Evolutionary conservation across 1,140 invertebrate genomes (phyloP), one percentile per base, ranked within the genome.

Genomic region (Bombus balteatus): DNA sequence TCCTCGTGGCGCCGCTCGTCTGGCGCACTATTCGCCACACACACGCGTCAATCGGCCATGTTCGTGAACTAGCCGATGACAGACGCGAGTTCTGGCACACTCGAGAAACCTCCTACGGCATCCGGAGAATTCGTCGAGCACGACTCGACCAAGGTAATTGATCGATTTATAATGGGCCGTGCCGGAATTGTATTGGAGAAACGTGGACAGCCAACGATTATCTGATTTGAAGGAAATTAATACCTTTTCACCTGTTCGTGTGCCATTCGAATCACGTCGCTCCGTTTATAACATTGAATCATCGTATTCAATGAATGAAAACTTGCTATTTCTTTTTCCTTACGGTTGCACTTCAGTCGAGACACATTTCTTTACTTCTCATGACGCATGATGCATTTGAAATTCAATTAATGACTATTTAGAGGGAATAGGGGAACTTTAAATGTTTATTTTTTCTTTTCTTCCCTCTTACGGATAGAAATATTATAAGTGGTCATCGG

Each of bases 1-100:
- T 93, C 93, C 92, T 93, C 83, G 86, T 94, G 92, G 93, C 92
- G 92, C 93, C 93, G 92, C 78, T 92, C 92, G 92, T 93, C 92
- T 94, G 92, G 91, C 92, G 83, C 86, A 86, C 79, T 76, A 75
- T 89, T 81, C 81, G 83, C 86, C 9, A 62, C 73, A 78, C 72
- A 78, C 81, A 80, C 78, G 28, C 57, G 15, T 68, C 41, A 37
- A 39, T 65, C 57, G n/a, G 57, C 72, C 73, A 77, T 82, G 78
- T 71, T 57, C 66, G 68, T 78, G 70, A 72, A 80, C 86, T 43
- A 82, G 73, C 81, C 72, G 82, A 43, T 62, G 82, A 80, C 57
- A 62, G 47, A 88, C 37, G 65, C 81, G 75, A 41, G 75, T 79
- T 78, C 82, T 84, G 82, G 82, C 82, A 59, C 59, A 72, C 78